phyloP scores from a whole-genome alignment of 2,113 vertebrate species.

The Trematocara macrostoma region DNA sequence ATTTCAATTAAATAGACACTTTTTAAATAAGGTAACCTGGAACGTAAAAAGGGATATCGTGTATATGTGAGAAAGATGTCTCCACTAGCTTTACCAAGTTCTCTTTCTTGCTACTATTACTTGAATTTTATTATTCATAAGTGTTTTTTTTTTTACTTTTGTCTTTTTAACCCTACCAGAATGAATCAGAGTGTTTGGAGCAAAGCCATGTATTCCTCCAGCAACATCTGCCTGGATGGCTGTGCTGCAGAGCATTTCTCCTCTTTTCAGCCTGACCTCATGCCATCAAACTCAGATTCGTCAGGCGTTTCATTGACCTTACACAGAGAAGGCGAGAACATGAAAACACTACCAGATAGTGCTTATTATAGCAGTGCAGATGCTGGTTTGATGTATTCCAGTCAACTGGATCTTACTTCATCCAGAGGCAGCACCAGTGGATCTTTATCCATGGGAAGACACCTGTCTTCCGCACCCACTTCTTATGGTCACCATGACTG shows the following conservation, averaged over 20 bases:
- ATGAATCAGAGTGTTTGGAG: conserved; percentile 59
- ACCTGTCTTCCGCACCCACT: neutral
- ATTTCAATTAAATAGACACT: neutral
- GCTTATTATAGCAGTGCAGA: conserved; percentile 43
- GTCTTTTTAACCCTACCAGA: neutral
- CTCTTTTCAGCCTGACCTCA: conserved; percentile 34
- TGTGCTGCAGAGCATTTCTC: conserved; percentile 38
- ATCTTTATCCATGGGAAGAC: conserved; percentile 16
- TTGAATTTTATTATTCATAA: neutral
- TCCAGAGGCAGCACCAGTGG: conserved; percentile 27
- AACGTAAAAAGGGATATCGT: neutral
- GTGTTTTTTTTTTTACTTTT: neutral
- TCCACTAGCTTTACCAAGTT: neutral
- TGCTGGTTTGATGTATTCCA: conserved; percentile 23
- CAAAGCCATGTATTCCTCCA: conserved; percentile 32
- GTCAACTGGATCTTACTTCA: conserved; percentile 25
- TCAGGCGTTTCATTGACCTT: conserved; percentile 63
- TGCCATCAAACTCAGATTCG: conserved; percentile 22
- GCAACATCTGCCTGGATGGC: conserved; percentile 29
- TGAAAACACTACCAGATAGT: conserved; percentile 41
- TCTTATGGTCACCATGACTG: conserved; percentile 41
- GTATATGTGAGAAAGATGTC: neutral
- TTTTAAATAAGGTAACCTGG: neutral
- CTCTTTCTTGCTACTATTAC: neutral
- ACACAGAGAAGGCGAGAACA: conserved; percentile 32